These are phyloP conservation scores for Ptilonorhynchus violaceus DNA, from an alignment of 2,113 vertebrate species.

Conservation along the genomic window DNA sequence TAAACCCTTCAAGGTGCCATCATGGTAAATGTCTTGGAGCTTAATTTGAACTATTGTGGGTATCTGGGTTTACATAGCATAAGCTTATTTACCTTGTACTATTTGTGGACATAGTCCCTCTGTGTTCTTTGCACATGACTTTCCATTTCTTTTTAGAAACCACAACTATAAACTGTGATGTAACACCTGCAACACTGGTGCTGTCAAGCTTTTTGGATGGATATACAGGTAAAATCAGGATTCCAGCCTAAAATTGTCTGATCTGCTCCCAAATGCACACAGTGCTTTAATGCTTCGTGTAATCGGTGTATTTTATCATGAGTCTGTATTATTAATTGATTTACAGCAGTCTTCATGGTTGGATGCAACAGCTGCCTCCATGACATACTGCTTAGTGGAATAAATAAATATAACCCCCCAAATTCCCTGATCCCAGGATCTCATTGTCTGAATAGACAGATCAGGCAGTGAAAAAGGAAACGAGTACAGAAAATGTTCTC, in stretches of 20 bases:
- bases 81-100: neutral
- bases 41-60: neutral
- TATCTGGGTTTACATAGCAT: neutral
- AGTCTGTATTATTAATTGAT: neutral
- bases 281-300: neutral
- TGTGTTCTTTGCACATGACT: neutral
- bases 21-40: neutral
- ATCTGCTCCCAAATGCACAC: neutral
- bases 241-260: neutral
- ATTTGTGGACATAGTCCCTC: neutral
- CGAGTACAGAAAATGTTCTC: neutral
- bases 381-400: neutral
- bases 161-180: slow-evolving; percentile 32
- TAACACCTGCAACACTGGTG: fast-evolving
- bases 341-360: neutral
- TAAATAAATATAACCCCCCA: neutral
- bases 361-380: neutral
- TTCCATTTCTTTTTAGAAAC: neutral
- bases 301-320: neutral
- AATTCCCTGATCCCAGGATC: neutral
- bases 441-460: neutral
- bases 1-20: neutral
- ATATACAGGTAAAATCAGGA: slow-evolving; percentile 28
- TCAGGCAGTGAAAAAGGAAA: neutral
- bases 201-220: slow-evolving; percentile 12